Conservation (phyloP, 2,888 invertebrate genomes). For the Morpho achilles region DNA sequence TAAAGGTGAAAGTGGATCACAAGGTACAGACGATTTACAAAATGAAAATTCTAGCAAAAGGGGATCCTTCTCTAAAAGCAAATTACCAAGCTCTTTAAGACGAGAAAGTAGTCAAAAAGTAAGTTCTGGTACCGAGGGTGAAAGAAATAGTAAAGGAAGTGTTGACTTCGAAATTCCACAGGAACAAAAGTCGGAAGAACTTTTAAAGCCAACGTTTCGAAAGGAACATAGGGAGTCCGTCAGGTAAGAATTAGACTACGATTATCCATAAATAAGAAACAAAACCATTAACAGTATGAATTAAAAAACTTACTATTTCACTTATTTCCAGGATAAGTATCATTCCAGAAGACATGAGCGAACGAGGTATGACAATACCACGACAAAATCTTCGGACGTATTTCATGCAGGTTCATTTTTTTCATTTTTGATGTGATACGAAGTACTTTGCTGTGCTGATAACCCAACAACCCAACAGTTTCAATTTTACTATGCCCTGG, state of each 20-base stretch:
- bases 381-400: constrained; percentile 47
- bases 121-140: constrained; percentile 14
- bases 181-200: constrained; percentile 31
- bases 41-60: constrained; percentile 10
- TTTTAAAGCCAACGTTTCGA: constrained; percentile 33
- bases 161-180: constrained; percentile 17
- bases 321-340: constrained; percentile 46
- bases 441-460: too few species aligned
- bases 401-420: constrained; percentile 60
- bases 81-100: constrained; percentile 22
- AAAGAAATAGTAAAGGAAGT: constrained; percentile 25
- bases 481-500: too few species aligned
- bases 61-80: constrained; percentile 26
- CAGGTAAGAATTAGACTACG: constrained; percentile 31
- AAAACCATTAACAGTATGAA: too few species aligned
- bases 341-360: constrained; percentile 29
- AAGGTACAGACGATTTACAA: constrained; percentile 10
- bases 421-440: not conserved
- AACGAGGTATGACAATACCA: constrained; percentile 8
- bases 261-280: too few species aligned
- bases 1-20: constrained; percentile 30
- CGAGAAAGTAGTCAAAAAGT: constrained; percentile 24
- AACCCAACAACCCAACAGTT: too few species aligned
- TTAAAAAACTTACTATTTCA: not conserved
- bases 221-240: constrained; percentile 34